phyloP scores from a whole-genome alignment of 2,888 invertebrate genomes.

The Trisateles emortualis region DNA sequence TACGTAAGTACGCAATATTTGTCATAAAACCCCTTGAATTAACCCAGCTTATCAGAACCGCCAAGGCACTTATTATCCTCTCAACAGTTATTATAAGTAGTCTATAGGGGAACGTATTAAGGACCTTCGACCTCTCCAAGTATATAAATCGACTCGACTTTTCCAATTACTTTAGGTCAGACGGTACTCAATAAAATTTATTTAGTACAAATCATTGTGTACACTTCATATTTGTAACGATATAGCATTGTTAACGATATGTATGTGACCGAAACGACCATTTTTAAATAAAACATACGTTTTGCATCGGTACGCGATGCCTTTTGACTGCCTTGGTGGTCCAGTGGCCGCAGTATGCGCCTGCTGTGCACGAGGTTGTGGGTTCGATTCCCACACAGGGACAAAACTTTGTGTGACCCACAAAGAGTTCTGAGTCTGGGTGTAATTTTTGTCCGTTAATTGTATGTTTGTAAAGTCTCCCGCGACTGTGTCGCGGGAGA shows the following conservation, averaged over 20 bases:
- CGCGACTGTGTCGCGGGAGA: too few species aligned
- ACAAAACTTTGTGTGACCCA: too few species aligned
- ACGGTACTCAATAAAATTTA: slow-evolving; percentile 2
- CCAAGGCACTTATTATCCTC: neutral
- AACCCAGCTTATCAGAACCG: neutral
- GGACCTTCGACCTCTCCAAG: slow-evolving; percentile 8
- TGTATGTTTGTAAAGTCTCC: too few species aligned
- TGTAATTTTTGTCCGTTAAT: too few species aligned
- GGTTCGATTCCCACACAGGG: too few species aligned
- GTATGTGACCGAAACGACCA: neutral
- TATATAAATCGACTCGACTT: slow-evolving; percentile 16
- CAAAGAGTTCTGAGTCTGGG: too few species aligned
- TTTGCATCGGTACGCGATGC: too few species aligned
- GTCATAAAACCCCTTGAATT: neutral
- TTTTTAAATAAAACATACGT: neutral
- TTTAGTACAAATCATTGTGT: slow-evolving; percentile 12
- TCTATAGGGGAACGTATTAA: neutral
- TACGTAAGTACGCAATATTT: neutral
- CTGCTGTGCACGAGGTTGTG: too few species aligned
- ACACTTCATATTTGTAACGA: slow-evolving; percentile 14
- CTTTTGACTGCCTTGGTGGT: too few species aligned
- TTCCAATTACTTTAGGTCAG: slow-evolving; percentile 18
- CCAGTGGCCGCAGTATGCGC: too few species aligned
- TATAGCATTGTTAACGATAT: too few species aligned
- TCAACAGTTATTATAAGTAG: slow-evolving; percentile 9